Percentiles rank a stretch among this genome's conserved stretches.
Evolutionary conservation across 2,888 invertebrate species (phyloP).

Genomic region (Nemoura dubitans): DNA sequence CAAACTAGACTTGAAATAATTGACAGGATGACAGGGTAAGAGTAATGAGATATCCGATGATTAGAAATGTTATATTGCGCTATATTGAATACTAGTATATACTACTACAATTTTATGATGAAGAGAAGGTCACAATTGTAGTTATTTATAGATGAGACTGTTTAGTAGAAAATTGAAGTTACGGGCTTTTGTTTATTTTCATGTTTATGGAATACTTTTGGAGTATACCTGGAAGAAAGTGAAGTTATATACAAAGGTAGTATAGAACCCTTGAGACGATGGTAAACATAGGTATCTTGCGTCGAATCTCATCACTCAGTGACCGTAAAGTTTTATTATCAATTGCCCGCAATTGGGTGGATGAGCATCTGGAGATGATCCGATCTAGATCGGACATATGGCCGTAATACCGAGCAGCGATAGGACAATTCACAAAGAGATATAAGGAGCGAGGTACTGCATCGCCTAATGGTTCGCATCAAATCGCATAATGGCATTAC

Average conservation of each 20-base stretch:
- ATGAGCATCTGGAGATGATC: not conserved
- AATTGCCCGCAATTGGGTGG: not conserved
- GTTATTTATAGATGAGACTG: too few species aligned
- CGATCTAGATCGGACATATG: not conserved
- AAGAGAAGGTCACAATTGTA: too few species aligned
- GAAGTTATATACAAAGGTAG: not conserved
- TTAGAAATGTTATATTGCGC: not conserved
- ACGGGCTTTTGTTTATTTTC: too few species aligned
- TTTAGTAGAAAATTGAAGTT: too few species aligned
- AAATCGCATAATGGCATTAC: too few species aligned
- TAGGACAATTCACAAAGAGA: not conserved
- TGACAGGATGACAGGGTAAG: not conserved
- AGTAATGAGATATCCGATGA: not conserved
- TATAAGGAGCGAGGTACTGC: not conserved
- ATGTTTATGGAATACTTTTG: too few species aligned
- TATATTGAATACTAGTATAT: not conserved
- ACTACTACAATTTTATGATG: too few species aligned
- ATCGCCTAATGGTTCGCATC: too few species aligned
- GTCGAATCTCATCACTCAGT: not conserved
- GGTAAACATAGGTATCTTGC: not conserved
- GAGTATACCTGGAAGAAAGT: too few species aligned
- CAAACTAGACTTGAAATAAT: not conserved
- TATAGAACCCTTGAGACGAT: not conserved
- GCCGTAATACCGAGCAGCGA: not conserved
- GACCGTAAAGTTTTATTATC: slow-evolving; percentile 7